phyloP scores from a whole-genome alignment of 1,140 invertebrate species.

The Drosophila kurseongensis region DNA sequence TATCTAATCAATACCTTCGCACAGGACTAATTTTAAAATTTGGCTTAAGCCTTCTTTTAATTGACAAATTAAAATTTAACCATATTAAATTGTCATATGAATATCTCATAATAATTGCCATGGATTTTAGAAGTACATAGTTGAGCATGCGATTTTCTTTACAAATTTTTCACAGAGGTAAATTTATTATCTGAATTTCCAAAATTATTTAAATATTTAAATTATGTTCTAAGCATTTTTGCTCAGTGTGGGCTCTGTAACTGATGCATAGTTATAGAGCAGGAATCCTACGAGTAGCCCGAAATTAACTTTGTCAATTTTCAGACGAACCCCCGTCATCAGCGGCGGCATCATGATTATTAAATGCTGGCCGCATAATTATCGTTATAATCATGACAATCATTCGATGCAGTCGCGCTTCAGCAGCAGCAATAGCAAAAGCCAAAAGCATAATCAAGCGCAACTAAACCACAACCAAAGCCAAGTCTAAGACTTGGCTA shows the following conservation, averaged over 20 bases:
- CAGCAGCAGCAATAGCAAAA: conserved; percentile 37
- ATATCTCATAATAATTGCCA: no score
- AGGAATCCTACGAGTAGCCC: conserved; percentile 24
- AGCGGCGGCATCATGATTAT: conserved; percentile 42
- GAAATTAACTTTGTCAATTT: conserved; percentile 73
- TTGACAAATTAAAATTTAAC: no score
- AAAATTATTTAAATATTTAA: not conserved
- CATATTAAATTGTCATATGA: no score
- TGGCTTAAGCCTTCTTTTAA: no score
- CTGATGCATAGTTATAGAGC: conserved; percentile 42
- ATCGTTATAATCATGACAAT: conserved; percentile 67
- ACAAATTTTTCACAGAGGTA: no score
- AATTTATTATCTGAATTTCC: no score
- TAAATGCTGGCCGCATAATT: conserved; percentile 61
- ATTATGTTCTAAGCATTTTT: not conserved
- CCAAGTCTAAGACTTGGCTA: conserved; percentile 18
- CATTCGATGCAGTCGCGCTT: conserved; percentile 61
- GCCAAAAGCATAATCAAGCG: conserved; percentile 70
- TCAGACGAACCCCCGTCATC: conserved; percentile 55
- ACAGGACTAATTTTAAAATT: no score
- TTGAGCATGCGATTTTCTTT: no score
- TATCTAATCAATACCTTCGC: no score
- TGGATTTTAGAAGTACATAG: no score
- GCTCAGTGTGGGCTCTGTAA: conserved; percentile 12
- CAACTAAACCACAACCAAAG: conserved; percentile 56